These are phyloP conservation scores for Leptinotarsa lineolata DNA, from an alignment of 1,140 invertebrate genomes.

Conservation along the genomic window DNA sequence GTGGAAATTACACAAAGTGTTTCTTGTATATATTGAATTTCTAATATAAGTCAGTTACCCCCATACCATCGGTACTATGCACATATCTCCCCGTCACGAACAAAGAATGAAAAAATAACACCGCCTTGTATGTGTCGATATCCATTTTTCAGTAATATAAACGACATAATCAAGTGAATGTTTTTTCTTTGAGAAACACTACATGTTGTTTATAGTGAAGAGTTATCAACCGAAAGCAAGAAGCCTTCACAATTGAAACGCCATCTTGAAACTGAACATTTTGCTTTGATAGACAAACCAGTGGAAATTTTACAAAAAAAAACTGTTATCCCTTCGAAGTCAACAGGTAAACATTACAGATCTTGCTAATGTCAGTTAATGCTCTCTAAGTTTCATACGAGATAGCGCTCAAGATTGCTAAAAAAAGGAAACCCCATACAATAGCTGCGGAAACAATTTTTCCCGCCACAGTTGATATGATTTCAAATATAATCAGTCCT, in stretches of 20 bases:
- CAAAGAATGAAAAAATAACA: too few relatives aligned
- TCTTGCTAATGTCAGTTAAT: conserved; percentile 38
- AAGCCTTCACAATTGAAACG: conserved; percentile 44
- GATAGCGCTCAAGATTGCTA: conserved; percentile 43
- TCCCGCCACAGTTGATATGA: conserved; percentile 46
- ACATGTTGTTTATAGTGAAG: conserved; percentile 44
- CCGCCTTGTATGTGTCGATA: too few relatives aligned
- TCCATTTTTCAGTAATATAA: too few relatives aligned
- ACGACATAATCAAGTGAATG: too few relatives aligned
- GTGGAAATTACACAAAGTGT: too few relatives aligned
- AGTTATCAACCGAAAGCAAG: conserved; percentile 43
- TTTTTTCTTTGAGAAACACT: too few relatives aligned
- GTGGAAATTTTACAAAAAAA: conserved; percentile 46
- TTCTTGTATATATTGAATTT: too few relatives aligned
- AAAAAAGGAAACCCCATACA: conserved; percentile 43
- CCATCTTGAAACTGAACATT: conserved; percentile 43
- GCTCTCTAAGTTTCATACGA: conserved; percentile 34
- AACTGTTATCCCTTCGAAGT: conserved; percentile 40
- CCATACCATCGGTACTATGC: too few relatives aligned
- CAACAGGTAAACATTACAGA: conserved; percentile 43
- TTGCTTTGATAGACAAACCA: conserved; percentile 42
- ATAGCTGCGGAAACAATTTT: conserved; percentile 41
- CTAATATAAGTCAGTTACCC: too few relatives aligned
- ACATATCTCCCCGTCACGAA: too few relatives aligned
- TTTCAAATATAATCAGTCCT: conserved; percentile 40